Percentiles rank a stretch among this genome's conserved stretches.
These are phyloP conservation scores for Bombycilla garrulus DNA, from an alignment of 2,113 vertebrate genomes.

Conservation along the genomic window DNA sequence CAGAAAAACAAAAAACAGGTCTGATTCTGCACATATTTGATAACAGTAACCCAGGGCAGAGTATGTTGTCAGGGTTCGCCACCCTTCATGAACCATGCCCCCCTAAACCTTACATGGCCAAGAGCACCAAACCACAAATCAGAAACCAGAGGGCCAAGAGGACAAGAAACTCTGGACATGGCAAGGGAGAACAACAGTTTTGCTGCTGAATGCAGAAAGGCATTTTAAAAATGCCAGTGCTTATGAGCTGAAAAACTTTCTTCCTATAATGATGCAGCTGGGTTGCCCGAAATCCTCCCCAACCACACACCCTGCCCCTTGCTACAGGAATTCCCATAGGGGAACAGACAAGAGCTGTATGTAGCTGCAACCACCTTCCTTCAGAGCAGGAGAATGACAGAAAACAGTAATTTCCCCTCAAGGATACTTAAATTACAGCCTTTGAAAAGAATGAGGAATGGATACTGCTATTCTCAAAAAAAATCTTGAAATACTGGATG, in stretches of 20 bases:
- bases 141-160: not conserved
- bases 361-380: not conserved
- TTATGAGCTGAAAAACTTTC: not conserved
- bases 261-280: accelerated
- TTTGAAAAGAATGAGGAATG: not conserved
- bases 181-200: not conserved
- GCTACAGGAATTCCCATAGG: not conserved
- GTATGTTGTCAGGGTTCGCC: not conserved
- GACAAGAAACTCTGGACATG: not conserved
- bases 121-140: not conserved
- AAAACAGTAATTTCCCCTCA: not conserved
- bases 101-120: not conserved
- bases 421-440: not conserved
- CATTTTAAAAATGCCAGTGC: not conserved
- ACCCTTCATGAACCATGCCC: accelerated
- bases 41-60: not conserved
- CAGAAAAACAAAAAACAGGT: not conserved
- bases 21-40: not conserved
- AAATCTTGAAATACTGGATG: not conserved
- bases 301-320: not conserved
- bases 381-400: not conserved
- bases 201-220: not conserved
- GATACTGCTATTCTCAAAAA: not conserved
- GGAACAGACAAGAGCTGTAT: not conserved
- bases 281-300: accelerated